Conservation (phyloP, 2,113 vertebrate genomes). For the Anas platyrhynchos region DNA sequence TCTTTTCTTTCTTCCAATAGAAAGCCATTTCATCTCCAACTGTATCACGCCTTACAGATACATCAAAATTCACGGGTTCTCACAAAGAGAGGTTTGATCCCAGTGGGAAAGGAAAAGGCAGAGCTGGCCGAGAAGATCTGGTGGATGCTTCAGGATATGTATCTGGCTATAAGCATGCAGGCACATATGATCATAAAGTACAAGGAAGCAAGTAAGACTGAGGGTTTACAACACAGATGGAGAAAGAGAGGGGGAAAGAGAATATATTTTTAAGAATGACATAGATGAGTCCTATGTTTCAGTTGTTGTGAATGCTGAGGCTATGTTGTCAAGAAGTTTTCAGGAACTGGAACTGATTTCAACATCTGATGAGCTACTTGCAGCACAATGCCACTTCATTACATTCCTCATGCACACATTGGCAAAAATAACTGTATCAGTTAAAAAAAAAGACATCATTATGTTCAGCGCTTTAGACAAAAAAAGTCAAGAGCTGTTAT, state of each 20-base stretch:
- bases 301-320: conserved; percentile 59
- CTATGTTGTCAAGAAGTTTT: conserved; percentile 63
- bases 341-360: conserved; percentile 71
- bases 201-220: conserved; percentile 80
- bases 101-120: conserved; percentile 91
- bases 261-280: conserved; percentile 37
- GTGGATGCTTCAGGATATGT: conserved; percentile 93
- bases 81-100: conserved; percentile 95
- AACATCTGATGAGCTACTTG: conserved; percentile 67
- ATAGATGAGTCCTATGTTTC: conserved; percentile 59
- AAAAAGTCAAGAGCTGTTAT: conserved; percentile 12
- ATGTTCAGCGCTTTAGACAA: not conserved
- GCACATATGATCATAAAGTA: conserved; percentile 94
- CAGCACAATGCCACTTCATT: conserved; percentile 69
- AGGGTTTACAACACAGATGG: not conserved
- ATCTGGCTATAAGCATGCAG: conserved; percentile 93
- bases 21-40: conserved; percentile 92
- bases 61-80: conserved; percentile 93
- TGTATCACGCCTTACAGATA: conserved; percentile 93
- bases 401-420: conserved; percentile 76
- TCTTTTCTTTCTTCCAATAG: conserved; percentile 67
- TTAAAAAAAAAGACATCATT: not conserved
- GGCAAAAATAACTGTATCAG: conserved; percentile 47
- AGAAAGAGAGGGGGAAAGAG: not conserved
- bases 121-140: conserved; percentile 91